A percentile compares a stretch with the other conserved stretches of the same genome.
Conservation (phyloP, 2,888 invertebrate species). For the Electrophaes corylata region DNA sequence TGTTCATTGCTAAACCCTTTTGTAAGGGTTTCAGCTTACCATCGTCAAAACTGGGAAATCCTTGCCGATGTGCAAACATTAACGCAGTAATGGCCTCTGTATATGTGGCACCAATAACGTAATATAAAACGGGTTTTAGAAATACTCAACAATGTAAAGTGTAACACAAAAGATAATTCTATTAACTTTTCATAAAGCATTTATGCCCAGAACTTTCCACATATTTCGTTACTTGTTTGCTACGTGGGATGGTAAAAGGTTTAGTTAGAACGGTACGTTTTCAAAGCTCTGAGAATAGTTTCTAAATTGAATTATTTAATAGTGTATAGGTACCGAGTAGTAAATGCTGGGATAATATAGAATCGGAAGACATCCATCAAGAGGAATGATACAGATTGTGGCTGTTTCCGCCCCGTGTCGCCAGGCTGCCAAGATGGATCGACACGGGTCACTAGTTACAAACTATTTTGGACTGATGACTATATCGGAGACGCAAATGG, state of each 20-base stretch:
- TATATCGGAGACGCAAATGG: too few relatives aligned
- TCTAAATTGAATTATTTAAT: conserved; percentile 4
- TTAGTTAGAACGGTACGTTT: background rate
- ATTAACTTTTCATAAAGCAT: background rate
- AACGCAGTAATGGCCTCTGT: too few relatives aligned
- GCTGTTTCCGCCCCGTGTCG: conserved; percentile 17
- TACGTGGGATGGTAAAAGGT: background rate
- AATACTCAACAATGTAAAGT: background rate
- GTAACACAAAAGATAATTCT: background rate
- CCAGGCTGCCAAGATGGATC: conserved; percentile 22
- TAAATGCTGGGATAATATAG: background rate
- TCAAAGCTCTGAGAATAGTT: background rate
- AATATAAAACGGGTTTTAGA: too few relatives aligned
- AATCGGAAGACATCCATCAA: conserved; percentile 32
- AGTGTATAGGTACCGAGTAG: too few relatives aligned
- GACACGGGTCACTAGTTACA: conserved; percentile 11
- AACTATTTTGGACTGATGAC: background rate
- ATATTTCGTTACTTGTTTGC: background rate
- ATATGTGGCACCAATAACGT: too few relatives aligned
- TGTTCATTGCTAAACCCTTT: too few relatives aligned
- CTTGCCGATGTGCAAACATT: too few relatives aligned
- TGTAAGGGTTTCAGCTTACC: too few relatives aligned
- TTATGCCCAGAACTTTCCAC: background rate
- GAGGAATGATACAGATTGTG: conserved; percentile 19
- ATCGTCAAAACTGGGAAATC: too few relatives aligned